phyloP scores from a whole-genome alignment of 2,888 invertebrate genomes.

The Frankliniella fusca region DNA sequence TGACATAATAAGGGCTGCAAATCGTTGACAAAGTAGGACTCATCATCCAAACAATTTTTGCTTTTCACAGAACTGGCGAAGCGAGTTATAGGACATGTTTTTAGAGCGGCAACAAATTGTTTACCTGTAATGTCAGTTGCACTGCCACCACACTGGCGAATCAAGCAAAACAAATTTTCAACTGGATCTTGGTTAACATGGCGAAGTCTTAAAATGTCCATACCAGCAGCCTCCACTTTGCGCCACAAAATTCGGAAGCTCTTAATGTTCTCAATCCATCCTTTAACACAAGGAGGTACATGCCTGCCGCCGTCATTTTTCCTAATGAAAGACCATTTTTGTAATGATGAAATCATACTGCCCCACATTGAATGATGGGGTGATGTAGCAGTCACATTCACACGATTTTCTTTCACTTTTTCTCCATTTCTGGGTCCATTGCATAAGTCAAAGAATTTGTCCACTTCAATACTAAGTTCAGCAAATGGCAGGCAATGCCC shows the following conservation, averaged over 20 bases:
- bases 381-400: not conserved
- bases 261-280: not conserved
- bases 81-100: not conserved
- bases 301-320: not conserved
- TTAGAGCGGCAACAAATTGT: not conserved
- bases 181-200: conserved; percentile 2
- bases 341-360: not conserved
- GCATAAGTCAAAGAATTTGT: not conserved
- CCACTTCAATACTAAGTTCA: not conserved
- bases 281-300: conserved; percentile 4
- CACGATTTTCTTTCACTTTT: not conserved
- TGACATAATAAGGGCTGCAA: not conserved
- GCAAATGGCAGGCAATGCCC: not conserved
- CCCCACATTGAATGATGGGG: not conserved
- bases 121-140: not conserved
- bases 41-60: conserved; percentile 2
- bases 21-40: not conserved
- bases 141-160: not conserved
- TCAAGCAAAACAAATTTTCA: not conserved
- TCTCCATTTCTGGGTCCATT: not conserved
- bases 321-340: not conserved
- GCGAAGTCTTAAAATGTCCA: not conserved
- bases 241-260: not conserved
- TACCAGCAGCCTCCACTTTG: not conserved
- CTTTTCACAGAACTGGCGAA: not conserved